These are phyloP conservation scores for Hofmannophila pseudospretella DNA, from an alignment of 2,888 invertebrate species.

Conservation along the genomic window DNA sequence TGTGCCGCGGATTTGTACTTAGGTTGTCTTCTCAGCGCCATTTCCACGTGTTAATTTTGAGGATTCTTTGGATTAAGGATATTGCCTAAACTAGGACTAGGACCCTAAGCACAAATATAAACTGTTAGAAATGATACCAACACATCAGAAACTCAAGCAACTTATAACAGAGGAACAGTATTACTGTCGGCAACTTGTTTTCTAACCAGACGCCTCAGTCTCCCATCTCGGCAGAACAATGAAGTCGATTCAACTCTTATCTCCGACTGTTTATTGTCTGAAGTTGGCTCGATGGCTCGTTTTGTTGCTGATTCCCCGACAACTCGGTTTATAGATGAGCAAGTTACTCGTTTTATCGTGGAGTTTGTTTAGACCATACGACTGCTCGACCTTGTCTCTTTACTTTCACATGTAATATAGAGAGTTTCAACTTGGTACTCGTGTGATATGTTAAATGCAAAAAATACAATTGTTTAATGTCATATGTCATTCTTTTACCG, in stretches of 20 bases:
- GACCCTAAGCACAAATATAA: no score
- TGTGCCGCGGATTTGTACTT: no score
- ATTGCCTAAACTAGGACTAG: no score
- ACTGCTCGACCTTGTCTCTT: no score
- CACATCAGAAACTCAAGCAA: background rate
- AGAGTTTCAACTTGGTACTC: no score
- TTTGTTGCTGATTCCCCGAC: conserved; percentile 62
- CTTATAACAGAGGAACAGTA: conserved; percentile 15
- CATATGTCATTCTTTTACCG: no score
- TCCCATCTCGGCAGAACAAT: conserved; percentile 29
- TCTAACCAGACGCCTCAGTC: conserved; percentile 32
- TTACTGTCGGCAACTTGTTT: conserved; percentile 34
- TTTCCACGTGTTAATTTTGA: no score
- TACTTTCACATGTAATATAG: no score
- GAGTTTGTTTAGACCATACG: conserved; percentile 31
- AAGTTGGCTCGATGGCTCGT: conserved; percentile 59
- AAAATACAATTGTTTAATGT: no score
- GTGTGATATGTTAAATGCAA: no score
- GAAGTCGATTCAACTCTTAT: conserved; percentile 52
- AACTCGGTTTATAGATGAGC: conserved; percentile 60
- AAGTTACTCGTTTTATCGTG: conserved; percentile 48
- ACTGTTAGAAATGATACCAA: background rate
- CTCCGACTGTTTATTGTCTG: conserved; percentile 69
- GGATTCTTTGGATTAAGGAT: no score
- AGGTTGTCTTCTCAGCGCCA: no score